Percentiles rank a stretch among this genome's conserved stretches.
These are phyloP conservation scores for Stegodyphus mimosarum DNA, from an alignment of 1,140 invertebrate species.

Conservation along the genomic window DNA sequence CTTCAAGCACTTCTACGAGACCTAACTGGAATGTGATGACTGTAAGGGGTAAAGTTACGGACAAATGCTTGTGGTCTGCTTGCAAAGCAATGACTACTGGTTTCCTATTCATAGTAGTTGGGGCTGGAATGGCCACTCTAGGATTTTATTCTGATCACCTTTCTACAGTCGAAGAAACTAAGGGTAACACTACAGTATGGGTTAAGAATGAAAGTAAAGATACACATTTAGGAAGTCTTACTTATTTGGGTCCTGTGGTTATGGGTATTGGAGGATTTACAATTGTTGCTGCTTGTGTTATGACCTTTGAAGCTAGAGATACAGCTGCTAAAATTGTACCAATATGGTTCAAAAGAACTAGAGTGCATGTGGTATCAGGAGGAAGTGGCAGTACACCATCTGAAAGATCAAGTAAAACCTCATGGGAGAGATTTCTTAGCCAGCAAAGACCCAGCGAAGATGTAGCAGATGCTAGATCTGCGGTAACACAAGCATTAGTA, in stretches of 20 bases:
- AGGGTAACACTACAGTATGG: constrained; percentile 48
- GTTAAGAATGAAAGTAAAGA: constrained; percentile 60
- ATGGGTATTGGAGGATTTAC: constrained; percentile 95
- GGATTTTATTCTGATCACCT: constrained; percentile 76
- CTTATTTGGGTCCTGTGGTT: constrained; percentile 90
- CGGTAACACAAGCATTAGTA: constrained; percentile 50
- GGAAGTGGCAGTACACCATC: constrained; percentile 48
- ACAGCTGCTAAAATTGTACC: constrained; percentile 62
- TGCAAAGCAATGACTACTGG: constrained; percentile 87
- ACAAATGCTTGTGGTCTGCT: constrained; percentile 84
- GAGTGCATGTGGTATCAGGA: constrained; percentile 50
- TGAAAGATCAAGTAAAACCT: constrained; percentile 54
- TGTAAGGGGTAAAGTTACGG: constrained; percentile 48
- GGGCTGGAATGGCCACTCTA: constrained; percentile 89
- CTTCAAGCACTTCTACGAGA: not conserved
- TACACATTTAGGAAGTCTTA: constrained; percentile 84
- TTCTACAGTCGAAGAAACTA: constrained; percentile 67
- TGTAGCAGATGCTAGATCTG: constrained; percentile 33
- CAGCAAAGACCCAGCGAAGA: constrained; percentile 37
- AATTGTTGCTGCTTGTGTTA: constrained; percentile 91
- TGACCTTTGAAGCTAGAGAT: constrained; percentile 86
- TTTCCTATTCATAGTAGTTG: constrained; percentile 83
- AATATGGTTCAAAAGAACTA: constrained; percentile 50
- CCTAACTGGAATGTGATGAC: constrained; percentile 55
- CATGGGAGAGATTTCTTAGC: constrained; percentile 57